These are phyloP conservation scores for Patella pellucida DNA, from an alignment of 2,888 invertebrate genomes.

Conservation along the genomic window DNA sequence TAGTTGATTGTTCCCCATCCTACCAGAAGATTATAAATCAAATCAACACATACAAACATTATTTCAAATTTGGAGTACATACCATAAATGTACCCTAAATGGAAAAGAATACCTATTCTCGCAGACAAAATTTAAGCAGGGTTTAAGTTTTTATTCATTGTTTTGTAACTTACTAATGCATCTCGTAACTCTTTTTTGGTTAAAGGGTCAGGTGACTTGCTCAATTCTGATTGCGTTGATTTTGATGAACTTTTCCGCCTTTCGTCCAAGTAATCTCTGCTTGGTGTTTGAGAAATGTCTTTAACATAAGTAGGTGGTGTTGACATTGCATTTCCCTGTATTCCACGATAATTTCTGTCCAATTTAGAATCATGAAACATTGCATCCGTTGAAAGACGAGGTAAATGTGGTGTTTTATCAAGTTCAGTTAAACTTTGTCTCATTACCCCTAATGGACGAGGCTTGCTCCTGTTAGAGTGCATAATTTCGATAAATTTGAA, in stretches of 20 bases:
- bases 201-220: conserved; percentile 45
- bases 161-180: conserved; percentile 42
- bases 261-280: neutral
- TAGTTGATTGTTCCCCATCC: too few species aligned
- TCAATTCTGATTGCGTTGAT: conserved; percentile 46
- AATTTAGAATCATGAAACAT: conserved; percentile 20
- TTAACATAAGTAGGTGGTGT: conserved; percentile 38
- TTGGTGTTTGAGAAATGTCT: conserved; percentile 8
- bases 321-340: conserved; percentile 48
- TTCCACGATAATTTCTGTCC: conserved; percentile 34
- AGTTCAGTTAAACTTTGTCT: conserved; percentile 19
- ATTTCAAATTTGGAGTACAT: too few species aligned
- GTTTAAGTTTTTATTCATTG: neutral
- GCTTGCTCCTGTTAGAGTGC: conserved; percentile 13
- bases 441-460: conserved; percentile 28
- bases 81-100: too few species aligned
- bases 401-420: conserved; percentile 27
- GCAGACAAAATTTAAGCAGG: neutral
- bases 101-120: too few species aligned
- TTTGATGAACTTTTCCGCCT: conserved; percentile 27
- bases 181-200: conserved; percentile 55
- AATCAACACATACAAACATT: too few species aligned
- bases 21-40: too few species aligned
- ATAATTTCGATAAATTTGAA: neutral
- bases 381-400: conserved; percentile 15